Evolutionary conservation across 2,797 vertebrate genomes (phyloP).

Genomic region (Catharus ustulatus): DNA sequence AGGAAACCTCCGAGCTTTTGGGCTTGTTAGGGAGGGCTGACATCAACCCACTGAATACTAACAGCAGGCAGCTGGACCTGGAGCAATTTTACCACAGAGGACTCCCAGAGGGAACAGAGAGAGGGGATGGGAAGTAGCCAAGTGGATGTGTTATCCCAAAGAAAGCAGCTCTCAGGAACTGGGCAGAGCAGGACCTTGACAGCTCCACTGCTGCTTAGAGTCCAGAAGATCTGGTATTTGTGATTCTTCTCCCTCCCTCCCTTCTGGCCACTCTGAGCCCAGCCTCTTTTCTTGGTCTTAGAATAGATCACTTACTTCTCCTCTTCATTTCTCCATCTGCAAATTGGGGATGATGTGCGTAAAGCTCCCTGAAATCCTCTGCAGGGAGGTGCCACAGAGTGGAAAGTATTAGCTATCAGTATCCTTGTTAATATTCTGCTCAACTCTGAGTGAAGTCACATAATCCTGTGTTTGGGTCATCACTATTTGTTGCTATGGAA

Average conservation of each 20-base stretch:
- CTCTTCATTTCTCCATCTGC: background rate
- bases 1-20: background rate
- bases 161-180: background rate
- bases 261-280: background rate
- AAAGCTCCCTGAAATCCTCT: slow-evolving; percentile 52
- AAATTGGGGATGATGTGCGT: background rate
- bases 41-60: background rate
- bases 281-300: background rate
- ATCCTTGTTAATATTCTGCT: slow-evolving; percentile 66
- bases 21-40: background rate
- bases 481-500: slow-evolving; percentile 68
- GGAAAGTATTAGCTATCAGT: slow-evolving; percentile 67
- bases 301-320: background rate
- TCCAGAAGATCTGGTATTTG: background rate
- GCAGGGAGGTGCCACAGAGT: slow-evolving; percentile 50
- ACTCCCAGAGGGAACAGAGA: background rate
- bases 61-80: background rate
- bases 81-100: background rate
- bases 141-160: background rate
- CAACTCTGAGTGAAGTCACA: slow-evolving; percentile 60
- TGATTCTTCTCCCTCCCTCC: background rate
- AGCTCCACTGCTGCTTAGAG: background rate
- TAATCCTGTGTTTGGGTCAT: slow-evolving; percentile 70
- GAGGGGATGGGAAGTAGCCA: background rate
- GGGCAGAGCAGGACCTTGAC: background rate